These are phyloP conservation scores for Toxotes chatareus DNA, from an alignment of 2,113 vertebrate genomes.

Conservation along the genomic window DNA sequence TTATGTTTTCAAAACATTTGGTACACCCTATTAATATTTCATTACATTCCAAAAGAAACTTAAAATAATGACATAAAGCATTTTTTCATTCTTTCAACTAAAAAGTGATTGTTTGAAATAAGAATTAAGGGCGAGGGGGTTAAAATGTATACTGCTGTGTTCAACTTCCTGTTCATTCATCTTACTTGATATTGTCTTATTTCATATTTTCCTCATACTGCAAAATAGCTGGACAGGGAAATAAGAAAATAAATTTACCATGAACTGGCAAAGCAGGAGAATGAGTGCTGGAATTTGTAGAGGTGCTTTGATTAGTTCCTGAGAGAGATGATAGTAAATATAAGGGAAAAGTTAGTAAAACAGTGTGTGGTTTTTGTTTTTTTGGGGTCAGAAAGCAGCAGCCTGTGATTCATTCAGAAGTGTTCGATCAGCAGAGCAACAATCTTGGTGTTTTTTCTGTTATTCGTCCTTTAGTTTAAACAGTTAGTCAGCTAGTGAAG, in stretches of 20 bases:
- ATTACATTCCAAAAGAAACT: neutral
- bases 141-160: neutral
- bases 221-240: neutral
- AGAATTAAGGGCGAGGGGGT: neutral
- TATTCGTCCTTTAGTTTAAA: neutral
- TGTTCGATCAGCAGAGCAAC: slow-evolving; percentile 1
- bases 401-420: neutral
- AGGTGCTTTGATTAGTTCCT: slow-evolving; percentile 43
- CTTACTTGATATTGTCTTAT: neutral
- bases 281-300: slow-evolving; percentile 3
- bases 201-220: neutral
- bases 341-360: slow-evolving; percentile 48
- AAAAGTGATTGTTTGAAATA: neutral
- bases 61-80: neutral
- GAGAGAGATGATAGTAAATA: slow-evolving; percentile 22
- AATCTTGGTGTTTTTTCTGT: neutral
- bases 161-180: neutral
- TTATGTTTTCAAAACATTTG: neutral
- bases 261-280: fast-evolving
- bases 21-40: neutral
- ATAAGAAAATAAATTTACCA: slow-evolving; percentile 55
- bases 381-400: neutral
- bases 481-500: neutral
- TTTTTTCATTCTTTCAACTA: neutral
- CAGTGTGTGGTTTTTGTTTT: neutral